phyloP scores from a whole-genome alignment of 2,797 vertebrate species.

The Glossophaga mutica region DNA sequence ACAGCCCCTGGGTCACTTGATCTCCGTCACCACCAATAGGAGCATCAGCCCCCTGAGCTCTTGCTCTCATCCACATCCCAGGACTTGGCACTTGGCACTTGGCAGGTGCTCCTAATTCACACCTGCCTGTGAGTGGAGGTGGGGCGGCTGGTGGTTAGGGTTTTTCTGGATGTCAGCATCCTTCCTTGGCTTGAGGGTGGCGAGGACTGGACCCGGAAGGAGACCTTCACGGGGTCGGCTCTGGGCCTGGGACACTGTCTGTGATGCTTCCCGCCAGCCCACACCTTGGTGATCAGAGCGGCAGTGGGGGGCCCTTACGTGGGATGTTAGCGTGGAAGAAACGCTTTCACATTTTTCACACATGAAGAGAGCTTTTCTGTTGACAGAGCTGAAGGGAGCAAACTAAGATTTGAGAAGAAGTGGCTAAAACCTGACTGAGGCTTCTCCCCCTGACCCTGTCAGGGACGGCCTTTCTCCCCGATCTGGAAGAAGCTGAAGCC shows the following conservation, averaged over 20 bases:
- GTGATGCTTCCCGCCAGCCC: background rate
- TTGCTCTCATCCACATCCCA: background rate
- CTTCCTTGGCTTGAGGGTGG: background rate
- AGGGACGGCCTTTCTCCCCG: background rate
- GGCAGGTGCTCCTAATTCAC: background rate
- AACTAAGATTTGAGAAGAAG: background rate
- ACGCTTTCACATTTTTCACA: background rate
- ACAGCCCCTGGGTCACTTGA: background rate
- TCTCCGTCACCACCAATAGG: background rate
- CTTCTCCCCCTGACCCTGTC: background rate
- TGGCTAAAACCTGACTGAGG: background rate
- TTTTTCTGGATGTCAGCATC: background rate
- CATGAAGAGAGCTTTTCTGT: background rate
- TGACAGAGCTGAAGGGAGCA: background rate
- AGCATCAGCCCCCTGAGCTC: background rate
- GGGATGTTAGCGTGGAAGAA: background rate
- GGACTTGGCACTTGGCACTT: background rate
- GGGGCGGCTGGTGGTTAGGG: background rate
- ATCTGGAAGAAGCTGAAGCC: background rate
- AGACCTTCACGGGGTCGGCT: background rate
- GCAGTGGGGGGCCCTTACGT: background rate
- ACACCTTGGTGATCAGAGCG: background rate
- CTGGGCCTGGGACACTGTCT: background rate
- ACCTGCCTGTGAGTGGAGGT: background rate
- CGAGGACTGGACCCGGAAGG: background rate